A percentile compares a stretch with the other conserved stretches of the same genome.
Conservation (phyloP, 2,888 invertebrate genomes). For the Phragmatobia fuliginosa region DNA sequence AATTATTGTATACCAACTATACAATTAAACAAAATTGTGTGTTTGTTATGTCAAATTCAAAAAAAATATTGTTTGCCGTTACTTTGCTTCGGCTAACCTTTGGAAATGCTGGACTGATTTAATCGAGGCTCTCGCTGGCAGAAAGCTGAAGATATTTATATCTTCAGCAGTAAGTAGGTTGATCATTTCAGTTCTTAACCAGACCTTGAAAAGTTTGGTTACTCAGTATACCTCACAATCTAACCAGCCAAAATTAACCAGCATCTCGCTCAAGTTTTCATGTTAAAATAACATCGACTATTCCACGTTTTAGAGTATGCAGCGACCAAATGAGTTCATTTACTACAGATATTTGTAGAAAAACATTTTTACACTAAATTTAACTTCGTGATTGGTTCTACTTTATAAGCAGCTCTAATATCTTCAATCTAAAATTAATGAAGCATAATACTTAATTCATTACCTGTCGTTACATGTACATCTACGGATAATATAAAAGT, state of each 20-base stretch:
- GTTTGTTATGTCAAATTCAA: too few species aligned
- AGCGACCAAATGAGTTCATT: not conserved
- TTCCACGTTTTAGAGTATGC: not conserved
- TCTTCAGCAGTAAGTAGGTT: too few species aligned
- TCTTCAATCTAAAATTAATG: conserved; percentile 23
- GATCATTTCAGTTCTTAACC: too few species aligned
- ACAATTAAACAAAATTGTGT: too few species aligned
- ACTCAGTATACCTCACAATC: not conserved
- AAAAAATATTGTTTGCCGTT: too few species aligned
- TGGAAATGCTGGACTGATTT: too few species aligned
- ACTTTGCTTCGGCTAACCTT: too few species aligned
- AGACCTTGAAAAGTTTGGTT: not conserved
- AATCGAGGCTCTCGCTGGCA: too few species aligned
- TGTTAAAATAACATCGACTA: not conserved
- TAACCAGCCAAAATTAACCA: not conserved
- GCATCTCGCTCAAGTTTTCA: not conserved
- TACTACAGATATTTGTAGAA: not conserved
- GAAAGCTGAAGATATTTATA: too few species aligned
- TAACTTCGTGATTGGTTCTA: not conserved
- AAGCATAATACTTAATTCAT: conserved; percentile 48
- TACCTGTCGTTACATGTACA: conserved; percentile 44
- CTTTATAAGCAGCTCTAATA: not conserved
- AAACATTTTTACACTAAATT: not conserved
- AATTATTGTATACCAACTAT: too few species aligned
- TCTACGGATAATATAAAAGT: conserved; percentile 35